A percentile compares a stretch with the other conserved stretches of the same genome.
These are phyloP conservation scores for Electrona antarctica DNA, from an alignment of 2,113 vertebrate genomes.

Conservation along the genomic window DNA sequence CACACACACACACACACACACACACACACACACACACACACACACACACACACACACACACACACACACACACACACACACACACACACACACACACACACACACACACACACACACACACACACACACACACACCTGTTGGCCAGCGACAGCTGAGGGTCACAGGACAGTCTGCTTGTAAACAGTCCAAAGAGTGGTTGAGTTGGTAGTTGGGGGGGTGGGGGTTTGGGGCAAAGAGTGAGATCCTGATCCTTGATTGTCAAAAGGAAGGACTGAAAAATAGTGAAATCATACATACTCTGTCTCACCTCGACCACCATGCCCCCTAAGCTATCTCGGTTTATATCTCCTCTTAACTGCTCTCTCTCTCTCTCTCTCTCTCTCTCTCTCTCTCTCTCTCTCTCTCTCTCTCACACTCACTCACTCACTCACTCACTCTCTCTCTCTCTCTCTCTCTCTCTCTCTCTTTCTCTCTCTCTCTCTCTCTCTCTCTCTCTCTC, in stretches of 20 bases:
- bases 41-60: conserved; percentile 4
- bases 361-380: conserved; percentile 16
- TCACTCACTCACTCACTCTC: neutral
- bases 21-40: neutral
- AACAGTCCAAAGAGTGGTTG: conserved; percentile 60
- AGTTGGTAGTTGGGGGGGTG: conserved; percentile 9
- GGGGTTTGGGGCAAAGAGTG: conserved; percentile 29
- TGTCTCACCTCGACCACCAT: conserved; percentile 15
- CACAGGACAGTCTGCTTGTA: conserved; percentile 65
- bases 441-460: neutral
- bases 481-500: neutral
- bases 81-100: conserved; percentile 19
- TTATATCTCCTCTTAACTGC: neutral
- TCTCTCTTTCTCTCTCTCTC: conserved; percentile 19
- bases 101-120: conserved; percentile 9
- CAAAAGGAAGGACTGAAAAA: too few relatives aligned
- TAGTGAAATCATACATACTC: too few relatives aligned
- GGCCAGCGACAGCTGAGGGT: conserved; percentile 72
- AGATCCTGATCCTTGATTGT: neutral
- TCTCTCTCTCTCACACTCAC: neutral
- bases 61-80: conserved; percentile 6
- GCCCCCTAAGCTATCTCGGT: neutral
- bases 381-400: neutral
- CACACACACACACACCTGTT: conserved; percentile 64
- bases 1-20: neutral